Conservation (phyloP, 2,888 invertebrate genomes). For the Halictus ligatus region DNA sequence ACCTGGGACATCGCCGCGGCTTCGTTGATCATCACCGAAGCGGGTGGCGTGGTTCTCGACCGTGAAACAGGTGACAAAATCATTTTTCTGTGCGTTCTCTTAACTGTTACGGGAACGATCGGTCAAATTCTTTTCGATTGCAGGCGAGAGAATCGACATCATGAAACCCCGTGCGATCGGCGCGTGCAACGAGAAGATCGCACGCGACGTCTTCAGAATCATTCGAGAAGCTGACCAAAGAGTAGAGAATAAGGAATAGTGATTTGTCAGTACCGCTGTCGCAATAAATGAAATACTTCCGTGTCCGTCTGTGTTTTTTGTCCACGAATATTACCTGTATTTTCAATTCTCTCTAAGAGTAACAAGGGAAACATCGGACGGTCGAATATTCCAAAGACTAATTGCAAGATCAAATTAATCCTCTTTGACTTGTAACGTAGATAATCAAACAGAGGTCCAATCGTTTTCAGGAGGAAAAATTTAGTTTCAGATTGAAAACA, state of each 20-base stretch:
- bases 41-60: slow-evolving; percentile 90
- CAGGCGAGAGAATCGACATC: slow-evolving; percentile 85
- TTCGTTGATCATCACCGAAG: slow-evolving; percentile 90
- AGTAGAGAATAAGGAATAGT: slow-evolving; percentile 61
- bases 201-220: slow-evolving; percentile 84
- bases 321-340: neutral
- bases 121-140: slow-evolving; percentile 47
- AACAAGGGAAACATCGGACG: neutral
- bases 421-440: too few species aligned
- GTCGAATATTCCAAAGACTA: too few species aligned
- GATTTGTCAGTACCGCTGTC: neutral
- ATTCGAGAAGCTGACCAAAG: slow-evolving; percentile 85
- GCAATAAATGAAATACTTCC: slow-evolving; percentile 12
- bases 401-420: too few species aligned
- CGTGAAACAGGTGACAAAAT: slow-evolving; percentile 77
- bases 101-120: neutral
- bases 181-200: slow-evolving; percentile 85
- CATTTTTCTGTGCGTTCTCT: neutral
- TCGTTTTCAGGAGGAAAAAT: too few species aligned
- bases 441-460: too few species aligned
- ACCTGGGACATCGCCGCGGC: slow-evolving; percentile 94
- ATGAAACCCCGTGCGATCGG: slow-evolving; percentile 87
- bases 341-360: neutral
- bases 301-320: neutral
- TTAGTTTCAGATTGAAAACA: too few species aligned